Base-by-base conservation (phyloP, 2,797 vertebrate genomes). In the Accipiter minullus region DNA sequence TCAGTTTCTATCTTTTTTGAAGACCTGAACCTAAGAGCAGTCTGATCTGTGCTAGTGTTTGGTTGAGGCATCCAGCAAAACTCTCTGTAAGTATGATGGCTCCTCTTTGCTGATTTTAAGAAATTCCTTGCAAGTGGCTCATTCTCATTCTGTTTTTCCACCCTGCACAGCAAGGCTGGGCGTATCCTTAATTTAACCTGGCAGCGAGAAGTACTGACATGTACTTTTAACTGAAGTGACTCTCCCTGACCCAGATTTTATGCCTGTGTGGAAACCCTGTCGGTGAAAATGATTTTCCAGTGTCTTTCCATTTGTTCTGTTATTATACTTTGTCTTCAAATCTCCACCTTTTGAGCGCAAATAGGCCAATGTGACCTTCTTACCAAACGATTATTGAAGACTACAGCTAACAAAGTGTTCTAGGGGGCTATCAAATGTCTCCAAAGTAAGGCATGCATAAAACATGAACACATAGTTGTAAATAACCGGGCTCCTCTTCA, bases 401-500 rank as follows among this genome's bases (percentile, higher is more conserved):
- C 79, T 34, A 22, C 76, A 58, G 67, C 86, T 84, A 93, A 40
- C 82, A 60, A 75, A 80, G 58, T 90, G 75, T 94, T 90, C 63
- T 83, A 64, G 74, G 84, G 59, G 88, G 79, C 81, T 96, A 95
- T 93, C 91, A 31, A 94, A 80, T 96, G 75, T 96, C 95, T 82
- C 72, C 45, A 55, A 94, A 68, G 89, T 93, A 92, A 95, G 90
- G 79, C 75, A 95, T 90, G 93, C 83, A 97, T 90, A 97, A 96
- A 93, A 96, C 87, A 96, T 86, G 85, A 94, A 86, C 67, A 21
- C 60, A 38, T n/a, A 89, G 74, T 91, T 12, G 7, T 97, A 97
- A 96, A 97, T 94, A 97, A 97, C 69, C 11, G 15, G 91, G 77
- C 80, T 94, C 89, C 72, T 96, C 94, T 97, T 95, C 92, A 94